phyloP scores from a whole-genome alignment of 2,113 vertebrate species.

The Candoia aspera region DNA sequence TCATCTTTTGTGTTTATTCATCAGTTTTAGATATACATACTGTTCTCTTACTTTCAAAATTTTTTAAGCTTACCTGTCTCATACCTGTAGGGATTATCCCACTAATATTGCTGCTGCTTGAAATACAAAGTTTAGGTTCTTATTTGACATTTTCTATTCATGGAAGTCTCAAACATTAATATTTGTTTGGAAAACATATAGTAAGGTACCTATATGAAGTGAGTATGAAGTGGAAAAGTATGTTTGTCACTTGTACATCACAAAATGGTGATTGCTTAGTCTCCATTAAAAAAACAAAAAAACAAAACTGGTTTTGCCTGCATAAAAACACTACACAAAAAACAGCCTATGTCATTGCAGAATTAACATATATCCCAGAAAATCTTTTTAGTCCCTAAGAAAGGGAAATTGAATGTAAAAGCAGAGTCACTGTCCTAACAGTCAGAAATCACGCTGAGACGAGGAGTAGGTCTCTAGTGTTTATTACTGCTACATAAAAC shows the following conservation, averaged over 20 bases:
- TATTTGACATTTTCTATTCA: not conserved
- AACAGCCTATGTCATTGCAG: not conserved
- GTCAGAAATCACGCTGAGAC: too few species aligned
- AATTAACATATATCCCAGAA: not conserved
- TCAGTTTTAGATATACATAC: slow-evolving; percentile 3
- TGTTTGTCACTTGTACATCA: not conserved
- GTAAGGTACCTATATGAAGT: not conserved
- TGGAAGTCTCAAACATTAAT: slow-evolving; percentile 1
- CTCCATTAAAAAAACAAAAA: not conserved
- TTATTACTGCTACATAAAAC: too few species aligned
- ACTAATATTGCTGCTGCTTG: slow-evolving; percentile 11
- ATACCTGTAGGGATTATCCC: fast-evolving
- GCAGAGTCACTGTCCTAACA: too few species aligned
- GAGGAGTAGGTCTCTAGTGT: too few species aligned
- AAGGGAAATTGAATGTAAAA: not conserved
- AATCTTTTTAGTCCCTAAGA: not conserved
- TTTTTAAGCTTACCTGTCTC: slow-evolving; percentile 24
- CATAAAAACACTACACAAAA: not conserved
- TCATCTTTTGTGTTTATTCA: slow-evolving; percentile 21
- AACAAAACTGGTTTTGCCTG: too few species aligned
- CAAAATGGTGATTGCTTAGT: not conserved
- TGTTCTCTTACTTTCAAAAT: not conserved
- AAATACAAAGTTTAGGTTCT: not conserved
- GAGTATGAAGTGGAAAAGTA: not conserved
- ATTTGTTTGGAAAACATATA: not conserved